Base-by-base conservation (phyloP, 2,888 invertebrate genomes). In the Catocala fraxini region DNA sequence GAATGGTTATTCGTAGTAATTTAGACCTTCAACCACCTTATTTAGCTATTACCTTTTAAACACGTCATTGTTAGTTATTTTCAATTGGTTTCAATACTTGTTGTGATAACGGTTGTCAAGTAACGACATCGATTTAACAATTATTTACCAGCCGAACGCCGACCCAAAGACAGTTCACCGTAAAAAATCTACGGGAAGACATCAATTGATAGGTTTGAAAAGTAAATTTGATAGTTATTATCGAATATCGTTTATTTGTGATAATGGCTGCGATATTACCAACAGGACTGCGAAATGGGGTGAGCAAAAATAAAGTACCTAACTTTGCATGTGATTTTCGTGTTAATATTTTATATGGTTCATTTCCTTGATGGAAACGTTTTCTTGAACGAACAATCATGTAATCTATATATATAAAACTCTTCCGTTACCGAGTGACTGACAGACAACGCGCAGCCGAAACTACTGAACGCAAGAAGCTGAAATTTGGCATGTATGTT, bases 81-180 rank as follows among this genome's bases (percentile, higher is more conserved):
- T 60, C 67, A 67, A 70, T 54, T 75, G 56, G 25, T 25, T 25
- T 25, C 25, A 25, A 25, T 15, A 25, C 63, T 72, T 84, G 83
- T 85, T 82, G 83, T 82, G 76, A 79, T 63, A 59, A 59, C 75
- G 85, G 92, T 93, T 89, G 94, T 93, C 91, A 86, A 75, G 93
- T 87, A 85, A 93, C 93, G 80, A 68, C 73, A 92, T 92, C 84
- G 93, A 92, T 92, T 91, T 87, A 76, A 79, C 71, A n/a, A n/a
- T n/a, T 63, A 79, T 65, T 76, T 57, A 67, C 59, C 51, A 54
- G 53, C 45, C 57, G 58, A 56, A 63, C 64, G 63, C 61, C 63
- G 63, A 55, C 56, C 56, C 58, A 59, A 70, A 61, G 59, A 65
- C 52, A 66, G 46, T 53, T 62, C 25, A 10, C 12, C 33, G 35